These are phyloP conservation scores for Glaucopsyche alexis DNA, from an alignment of 2,888 invertebrate species.

Conservation along the genomic window DNA sequence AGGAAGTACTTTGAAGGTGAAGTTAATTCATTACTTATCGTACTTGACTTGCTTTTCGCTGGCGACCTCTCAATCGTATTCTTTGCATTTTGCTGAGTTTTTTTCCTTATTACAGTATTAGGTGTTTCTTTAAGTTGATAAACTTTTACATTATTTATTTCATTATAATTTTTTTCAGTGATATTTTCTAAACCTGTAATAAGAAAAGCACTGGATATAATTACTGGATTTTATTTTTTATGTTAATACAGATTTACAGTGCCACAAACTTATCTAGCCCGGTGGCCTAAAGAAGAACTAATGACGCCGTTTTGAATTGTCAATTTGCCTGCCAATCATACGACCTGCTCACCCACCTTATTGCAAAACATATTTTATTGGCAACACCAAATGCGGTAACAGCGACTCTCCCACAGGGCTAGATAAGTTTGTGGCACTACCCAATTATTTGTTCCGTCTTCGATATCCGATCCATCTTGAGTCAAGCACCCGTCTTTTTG, in stretches of 20 bases:
- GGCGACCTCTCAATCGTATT: neutral
- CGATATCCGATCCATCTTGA: too few relatives aligned
- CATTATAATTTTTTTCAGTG: neutral
- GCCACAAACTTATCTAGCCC: too few relatives aligned
- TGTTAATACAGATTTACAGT: neutral
- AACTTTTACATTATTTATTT: neutral
- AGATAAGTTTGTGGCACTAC: too few relatives aligned
- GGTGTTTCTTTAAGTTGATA: neutral
- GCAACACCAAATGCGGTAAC: too few relatives aligned
- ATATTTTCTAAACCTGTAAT: neutral
- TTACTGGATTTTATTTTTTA: neutral
- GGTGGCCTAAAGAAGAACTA: too few relatives aligned
- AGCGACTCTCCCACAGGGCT: too few relatives aligned
- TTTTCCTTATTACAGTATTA: neutral
- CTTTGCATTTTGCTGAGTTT: neutral
- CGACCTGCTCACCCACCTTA: too few relatives aligned
- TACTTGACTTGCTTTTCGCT: conserved; percentile 10
- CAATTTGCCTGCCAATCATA: too few relatives aligned
- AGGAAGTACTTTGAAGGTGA: conserved; percentile 40
- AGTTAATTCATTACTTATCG: neutral
- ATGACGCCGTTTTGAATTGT: too few relatives aligned
- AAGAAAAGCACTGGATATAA: neutral
- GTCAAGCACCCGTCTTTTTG: too few relatives aligned
- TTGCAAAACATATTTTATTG: too few relatives aligned
- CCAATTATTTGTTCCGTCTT: too few relatives aligned